Evolutionary conservation across 2,888 invertebrate species (phyloP), one percentile per base, ranked within the genome.

Genomic region (Diaprepes abbreviatus): DNA sequence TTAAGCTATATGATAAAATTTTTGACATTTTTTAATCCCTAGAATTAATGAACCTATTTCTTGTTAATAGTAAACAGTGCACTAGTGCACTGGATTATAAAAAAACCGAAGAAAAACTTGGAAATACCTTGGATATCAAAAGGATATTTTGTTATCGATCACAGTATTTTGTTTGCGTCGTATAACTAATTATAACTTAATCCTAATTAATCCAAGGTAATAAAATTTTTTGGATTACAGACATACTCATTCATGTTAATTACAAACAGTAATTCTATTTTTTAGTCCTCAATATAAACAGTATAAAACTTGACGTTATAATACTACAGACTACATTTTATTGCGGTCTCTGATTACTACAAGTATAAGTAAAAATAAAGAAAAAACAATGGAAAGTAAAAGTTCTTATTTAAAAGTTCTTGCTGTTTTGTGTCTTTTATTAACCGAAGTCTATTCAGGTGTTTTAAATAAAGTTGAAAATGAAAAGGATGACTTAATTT

Each of bases 401-500:
- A 24, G 0, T 12, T 28, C 28, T 14, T 55, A 21, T 14, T 14
- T 21, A 5, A 12, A 21, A 14, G 12, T 55, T n/a, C 3, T 38
- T 0, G 38, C 38, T 10, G 7, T 55, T 19, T 38, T 55, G 35
- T 38, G 19, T 21, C 9, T 36, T 10, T 19, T 55, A 14, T 12
- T 55, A 1, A 55, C 16, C 14, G 12, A 36, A 1, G 21, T 12
- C 3, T 21, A 17, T 10, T 21, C 19, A 12, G 55, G 38, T 10
- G 17, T 28, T 31, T 40, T 63, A 31, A 38, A 28, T 40, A 50
- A 52, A 28, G 50, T 24, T 5, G 52, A 63, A 12, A 54, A 54
- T 24, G 54, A 54, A 0, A 40, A 24, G 12, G 63, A 63, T 40
- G n/a, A 63, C 28, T 10, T 63, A 17, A 38, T 63, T 16, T 40